These are phyloP conservation scores for Barnardius zonarius DNA, from an alignment of 2,113 vertebrate genomes.

Conservation along the genomic window DNA sequence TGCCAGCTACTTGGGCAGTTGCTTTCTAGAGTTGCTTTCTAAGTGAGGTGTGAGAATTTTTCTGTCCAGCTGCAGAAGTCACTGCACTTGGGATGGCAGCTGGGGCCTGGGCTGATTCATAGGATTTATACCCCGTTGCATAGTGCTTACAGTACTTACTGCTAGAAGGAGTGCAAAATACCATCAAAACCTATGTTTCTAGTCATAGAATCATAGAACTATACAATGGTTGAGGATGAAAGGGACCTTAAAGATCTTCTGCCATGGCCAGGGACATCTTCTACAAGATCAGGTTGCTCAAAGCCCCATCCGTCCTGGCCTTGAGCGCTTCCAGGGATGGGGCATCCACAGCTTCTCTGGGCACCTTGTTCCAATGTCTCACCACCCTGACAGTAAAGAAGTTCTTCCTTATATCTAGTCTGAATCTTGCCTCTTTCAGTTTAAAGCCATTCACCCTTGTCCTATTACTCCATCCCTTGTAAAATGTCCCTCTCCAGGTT, in stretches of 20 bases:
- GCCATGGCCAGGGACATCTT: not conserved
- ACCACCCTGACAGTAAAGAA: not conserved
- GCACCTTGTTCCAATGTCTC: not conserved
- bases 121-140: not conserved
- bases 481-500: not conserved
- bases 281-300: not conserved
- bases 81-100: rapidly evolving
- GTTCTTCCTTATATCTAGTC: not conserved
- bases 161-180: not conserved
- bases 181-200: not conserved
- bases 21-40: not conserved
- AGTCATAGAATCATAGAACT: not conserved
- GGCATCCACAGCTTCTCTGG: not conserved
- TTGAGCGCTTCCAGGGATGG: not conserved
- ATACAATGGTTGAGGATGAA: not conserved
- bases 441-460: not conserved
- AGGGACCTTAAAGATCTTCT: not conserved
- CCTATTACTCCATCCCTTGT: not conserved
- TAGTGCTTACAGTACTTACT: not conserved
- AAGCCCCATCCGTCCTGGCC: not conserved
- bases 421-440: not conserved
- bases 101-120: not conserved
- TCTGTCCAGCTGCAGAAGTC: not conserved
- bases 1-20: not conserved
- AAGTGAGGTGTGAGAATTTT: not conserved